Percentiles rank a stretch among this genome's conserved stretches.
Conservation (phyloP, 2,113 vertebrate genomes). For the Deroptyus accipitrinus region DNA sequence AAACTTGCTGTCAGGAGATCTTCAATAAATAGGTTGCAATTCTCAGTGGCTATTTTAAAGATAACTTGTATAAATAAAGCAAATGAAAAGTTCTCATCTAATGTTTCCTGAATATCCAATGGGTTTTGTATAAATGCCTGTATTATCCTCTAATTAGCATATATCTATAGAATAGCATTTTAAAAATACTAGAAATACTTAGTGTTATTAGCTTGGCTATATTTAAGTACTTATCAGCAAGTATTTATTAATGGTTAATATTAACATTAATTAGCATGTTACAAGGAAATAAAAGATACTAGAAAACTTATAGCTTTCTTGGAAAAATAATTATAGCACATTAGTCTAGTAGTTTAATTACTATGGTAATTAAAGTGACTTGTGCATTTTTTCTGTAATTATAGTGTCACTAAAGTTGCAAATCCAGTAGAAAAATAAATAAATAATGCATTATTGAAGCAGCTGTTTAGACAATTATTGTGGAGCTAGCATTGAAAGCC, state of each 20-base stretch:
- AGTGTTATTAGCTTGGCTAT: not conserved
- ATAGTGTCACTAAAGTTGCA: conserved; percentile 15
- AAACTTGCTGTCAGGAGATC: not conserved
- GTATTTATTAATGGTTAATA: not conserved
- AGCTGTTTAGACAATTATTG: not conserved
- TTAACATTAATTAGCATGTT: too few relatives aligned
- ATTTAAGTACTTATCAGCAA: not conserved
- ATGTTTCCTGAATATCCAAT: not conserved
- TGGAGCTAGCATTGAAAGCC: not conserved
- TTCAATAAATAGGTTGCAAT: not conserved
- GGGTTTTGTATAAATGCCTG: not conserved
- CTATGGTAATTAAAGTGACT: conserved; percentile 19
- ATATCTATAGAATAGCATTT: not conserved
- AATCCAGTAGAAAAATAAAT: conserved; percentile 22
- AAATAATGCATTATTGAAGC: not conserved
- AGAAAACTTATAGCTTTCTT: not conserved
- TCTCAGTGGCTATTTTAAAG: not conserved
- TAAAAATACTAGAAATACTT: not conserved
- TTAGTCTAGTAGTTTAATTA: conserved; percentile 50
- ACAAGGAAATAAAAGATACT: not conserved
- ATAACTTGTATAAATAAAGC: not conserved
- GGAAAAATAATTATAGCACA: conserved; percentile 4
- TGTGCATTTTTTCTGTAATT: conserved; percentile 40
- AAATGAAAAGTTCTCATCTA: not conserved
- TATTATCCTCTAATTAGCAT: not conserved